Evolutionary conservation across 2,888 invertebrate genomes (phyloP).

Genomic region (Conops quadrifasciatus): DNA sequence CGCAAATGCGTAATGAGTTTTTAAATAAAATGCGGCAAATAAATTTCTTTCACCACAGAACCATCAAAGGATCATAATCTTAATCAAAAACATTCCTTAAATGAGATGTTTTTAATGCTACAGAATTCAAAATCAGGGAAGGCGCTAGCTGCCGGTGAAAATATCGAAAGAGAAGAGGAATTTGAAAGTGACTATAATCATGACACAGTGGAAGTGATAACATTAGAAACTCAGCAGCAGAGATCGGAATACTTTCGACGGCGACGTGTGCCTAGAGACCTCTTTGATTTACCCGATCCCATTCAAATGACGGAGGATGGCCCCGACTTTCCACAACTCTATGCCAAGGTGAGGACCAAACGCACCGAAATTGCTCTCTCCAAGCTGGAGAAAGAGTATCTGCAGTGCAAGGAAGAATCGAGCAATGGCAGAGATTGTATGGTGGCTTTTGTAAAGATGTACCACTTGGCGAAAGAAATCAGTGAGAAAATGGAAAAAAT

Average conservation of each 20-base stretch:
- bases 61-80: conserved; percentile 14
- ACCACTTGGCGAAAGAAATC: conserved; percentile 58
- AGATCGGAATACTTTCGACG: conserved; percentile 26
- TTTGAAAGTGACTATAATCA: not conserved
- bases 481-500: conserved; percentile 59
- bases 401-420: conserved; percentile 56
- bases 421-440: conserved; percentile 52
- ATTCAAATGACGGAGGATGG: conserved; percentile 46
- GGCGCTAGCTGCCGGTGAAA: too few species aligned
- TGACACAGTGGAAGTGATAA: not conserved
- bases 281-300: conserved; percentile 51
- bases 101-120: conserved; percentile 38
- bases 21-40: conserved; percentile 52
- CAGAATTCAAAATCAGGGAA: conserved; percentile 19
- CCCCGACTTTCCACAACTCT: conserved; percentile 51
- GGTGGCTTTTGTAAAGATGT: conserved; percentile 57
- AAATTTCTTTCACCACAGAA: conserved; percentile 45
- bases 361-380: conserved; percentile 52
- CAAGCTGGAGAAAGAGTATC: conserved; percentile 55
- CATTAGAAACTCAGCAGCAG: not conserved
- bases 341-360: conserved; percentile 54
- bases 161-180: too few species aligned
- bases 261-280: conserved; percentile 41
- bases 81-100: conserved; percentile 40
- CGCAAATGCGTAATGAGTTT: not conserved